Evolutionary conservation across 2,888 invertebrate species (phyloP).

Genomic region (Nasonia oneida): DNA sequence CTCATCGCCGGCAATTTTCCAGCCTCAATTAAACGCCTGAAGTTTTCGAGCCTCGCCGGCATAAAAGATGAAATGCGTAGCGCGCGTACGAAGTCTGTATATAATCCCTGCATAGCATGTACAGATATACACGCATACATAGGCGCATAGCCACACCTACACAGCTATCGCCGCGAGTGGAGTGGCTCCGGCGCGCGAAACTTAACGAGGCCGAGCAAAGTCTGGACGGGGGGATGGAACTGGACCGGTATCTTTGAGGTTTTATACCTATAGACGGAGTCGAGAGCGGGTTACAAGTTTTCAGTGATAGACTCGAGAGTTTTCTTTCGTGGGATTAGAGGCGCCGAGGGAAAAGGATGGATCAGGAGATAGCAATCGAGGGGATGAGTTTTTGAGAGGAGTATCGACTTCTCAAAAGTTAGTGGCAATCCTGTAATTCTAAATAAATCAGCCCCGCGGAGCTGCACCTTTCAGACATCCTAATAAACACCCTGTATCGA

Average conservation of each 20-base stretch:
- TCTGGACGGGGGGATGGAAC: background rate
- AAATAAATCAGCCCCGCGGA: too few relatives aligned
- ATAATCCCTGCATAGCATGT: background rate
- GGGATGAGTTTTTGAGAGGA: background rate
- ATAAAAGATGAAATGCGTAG: background rate
- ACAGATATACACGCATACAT: background rate
- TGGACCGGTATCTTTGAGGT: background rate
- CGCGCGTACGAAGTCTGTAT: background rate
- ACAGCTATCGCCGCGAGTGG: background rate
- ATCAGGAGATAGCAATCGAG: background rate
- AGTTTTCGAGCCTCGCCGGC: background rate
- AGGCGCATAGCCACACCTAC: background rate
- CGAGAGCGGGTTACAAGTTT: background rate
- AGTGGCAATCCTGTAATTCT: background rate
- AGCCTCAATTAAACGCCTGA: background rate
- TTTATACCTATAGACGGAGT: background rate
- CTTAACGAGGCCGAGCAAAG: constrained; percentile 48
- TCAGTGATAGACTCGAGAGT: background rate
- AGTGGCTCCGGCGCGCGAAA: constrained; percentile 32
- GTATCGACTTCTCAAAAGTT: background rate
- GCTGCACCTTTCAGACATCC: too few relatives aligned
- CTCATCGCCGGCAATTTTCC: background rate
- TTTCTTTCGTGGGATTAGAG: background rate
- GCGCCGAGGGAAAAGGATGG: background rate
- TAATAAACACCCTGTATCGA: too few relatives aligned